Conservation (phyloP, 2,888 invertebrate species). For the Pseudoips prasinana region DNA sequence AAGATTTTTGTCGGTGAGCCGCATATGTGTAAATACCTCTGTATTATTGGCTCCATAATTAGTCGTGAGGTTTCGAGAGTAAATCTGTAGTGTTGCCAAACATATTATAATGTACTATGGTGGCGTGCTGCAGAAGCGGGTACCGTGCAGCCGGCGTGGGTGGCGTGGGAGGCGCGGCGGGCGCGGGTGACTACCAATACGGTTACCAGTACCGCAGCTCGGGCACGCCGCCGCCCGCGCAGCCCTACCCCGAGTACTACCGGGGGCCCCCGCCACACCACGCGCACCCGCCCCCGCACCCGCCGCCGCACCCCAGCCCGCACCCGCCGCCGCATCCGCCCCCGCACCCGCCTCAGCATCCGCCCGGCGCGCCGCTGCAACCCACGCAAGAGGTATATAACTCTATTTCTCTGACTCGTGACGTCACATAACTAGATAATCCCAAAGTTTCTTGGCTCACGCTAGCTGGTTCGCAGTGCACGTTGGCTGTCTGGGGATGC, state of each 20-base stretch:
- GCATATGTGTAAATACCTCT: no score
- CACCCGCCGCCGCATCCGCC: conserved; percentile 35
- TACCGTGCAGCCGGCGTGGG: conserved; percentile 14
- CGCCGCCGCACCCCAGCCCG: conserved; percentile 45
- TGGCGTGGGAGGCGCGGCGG: conserved; percentile 45
- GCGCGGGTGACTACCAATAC: conserved; percentile 72
- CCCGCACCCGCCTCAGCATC: conserved; percentile 31
- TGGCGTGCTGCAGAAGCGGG: conserved; percentile 13
- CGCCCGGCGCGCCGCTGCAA: conserved; percentile 41
- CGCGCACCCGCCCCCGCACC: conserved; percentile 41
- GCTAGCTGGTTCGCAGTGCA: no score
- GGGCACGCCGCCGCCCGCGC: conserved; percentile 59
- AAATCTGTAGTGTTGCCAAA: no score
- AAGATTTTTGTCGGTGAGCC: no score
- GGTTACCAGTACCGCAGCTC: conserved; percentile 62
- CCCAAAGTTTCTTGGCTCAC: no score
- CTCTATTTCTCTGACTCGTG: no score
- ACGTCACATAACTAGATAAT: no score
- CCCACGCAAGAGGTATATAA: background rate
- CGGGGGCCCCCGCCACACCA: conserved; percentile 60
- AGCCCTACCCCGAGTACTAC: conserved; percentile 68
- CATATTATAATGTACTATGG: no score
- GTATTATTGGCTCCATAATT: no score
- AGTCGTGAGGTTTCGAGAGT: no score
- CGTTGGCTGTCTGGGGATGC: no score